phyloP scores from a whole-genome alignment of 2,888 invertebrate genomes.

The Orthosia cruda region DNA sequence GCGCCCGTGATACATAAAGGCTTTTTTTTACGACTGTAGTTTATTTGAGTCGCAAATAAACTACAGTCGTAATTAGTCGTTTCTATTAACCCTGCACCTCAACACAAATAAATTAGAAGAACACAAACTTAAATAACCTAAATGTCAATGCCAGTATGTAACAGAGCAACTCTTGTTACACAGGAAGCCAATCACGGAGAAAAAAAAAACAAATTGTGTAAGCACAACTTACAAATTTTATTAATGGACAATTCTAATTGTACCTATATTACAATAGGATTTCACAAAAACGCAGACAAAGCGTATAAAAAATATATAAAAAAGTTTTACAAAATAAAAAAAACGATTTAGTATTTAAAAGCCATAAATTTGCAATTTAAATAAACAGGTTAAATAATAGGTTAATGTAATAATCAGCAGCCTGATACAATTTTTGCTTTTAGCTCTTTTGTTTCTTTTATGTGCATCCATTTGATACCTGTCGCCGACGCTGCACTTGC shows the following conservation, averaged over 20 bases:
- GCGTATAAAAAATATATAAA: background rate
- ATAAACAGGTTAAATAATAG: too few species aligned
- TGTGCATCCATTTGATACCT: slow-evolving; percentile 87
- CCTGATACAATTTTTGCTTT: slow-evolving; percentile 73
- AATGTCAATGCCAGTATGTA: too few species aligned
- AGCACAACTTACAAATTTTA: background rate
- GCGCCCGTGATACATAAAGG: too few species aligned
- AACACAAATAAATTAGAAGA: too few species aligned
- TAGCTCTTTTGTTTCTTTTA: slow-evolving; percentile 83
- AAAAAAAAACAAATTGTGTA: background rate
- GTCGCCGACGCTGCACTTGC: slow-evolving; percentile 87
- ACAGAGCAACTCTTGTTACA: too few species aligned
- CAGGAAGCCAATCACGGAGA: background rate
- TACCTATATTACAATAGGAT: background rate
- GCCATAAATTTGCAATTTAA: too few species aligned
- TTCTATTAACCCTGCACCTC: too few species aligned
- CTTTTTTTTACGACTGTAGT: too few species aligned
- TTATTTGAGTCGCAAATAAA: too few species aligned
- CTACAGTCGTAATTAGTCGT: too few species aligned
- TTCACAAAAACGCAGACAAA: background rate
- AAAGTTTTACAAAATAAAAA: background rate
- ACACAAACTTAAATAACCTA: too few species aligned
- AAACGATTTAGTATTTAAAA: background rate
- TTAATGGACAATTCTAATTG: background rate
- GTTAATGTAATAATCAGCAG: background rate